phyloP scores from a whole-genome alignment of 2,888 invertebrate genomes.

The Parelbella ahira region DNA sequence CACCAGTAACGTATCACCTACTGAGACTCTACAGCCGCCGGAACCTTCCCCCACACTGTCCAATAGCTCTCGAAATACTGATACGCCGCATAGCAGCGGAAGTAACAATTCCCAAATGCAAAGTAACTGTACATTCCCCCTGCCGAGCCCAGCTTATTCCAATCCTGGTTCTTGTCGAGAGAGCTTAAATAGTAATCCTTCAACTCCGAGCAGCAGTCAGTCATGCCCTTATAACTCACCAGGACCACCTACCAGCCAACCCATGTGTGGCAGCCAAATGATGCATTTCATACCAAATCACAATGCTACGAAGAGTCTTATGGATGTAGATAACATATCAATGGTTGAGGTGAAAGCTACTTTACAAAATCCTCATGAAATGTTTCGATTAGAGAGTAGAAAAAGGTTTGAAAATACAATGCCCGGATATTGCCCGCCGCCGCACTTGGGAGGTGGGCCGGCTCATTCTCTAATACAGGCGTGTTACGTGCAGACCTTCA shows the following conservation, averaged over 20 bases:
- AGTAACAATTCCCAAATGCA: slow-evolving; percentile 55
- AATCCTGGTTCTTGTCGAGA: slow-evolving; percentile 65
- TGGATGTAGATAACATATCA: slow-evolving; percentile 77
- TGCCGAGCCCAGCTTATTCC: slow-evolving; percentile 75
- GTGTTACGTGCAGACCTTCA: slow-evolving; percentile 67
- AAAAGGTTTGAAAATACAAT: slow-evolving; percentile 60
- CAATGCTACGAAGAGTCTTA: slow-evolving; percentile 72
- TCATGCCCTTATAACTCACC: slow-evolving; percentile 61
- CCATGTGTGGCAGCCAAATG: slow-evolving; percentile 65
- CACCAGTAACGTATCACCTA: slow-evolving; percentile 89
- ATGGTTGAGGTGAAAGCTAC: slow-evolving; percentile 70
- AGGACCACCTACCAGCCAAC: slow-evolving; percentile 54
- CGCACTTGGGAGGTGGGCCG: slow-evolving; percentile 70
- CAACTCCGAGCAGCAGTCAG: slow-evolving; percentile 57
- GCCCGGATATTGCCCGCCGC: slow-evolving; percentile 74
- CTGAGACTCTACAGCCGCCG: slow-evolving; percentile 74
- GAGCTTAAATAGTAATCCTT: slow-evolving; percentile 56
- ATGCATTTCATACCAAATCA: slow-evolving; percentile 78
- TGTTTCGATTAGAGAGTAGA: slow-evolving; percentile 49
- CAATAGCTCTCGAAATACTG: slow-evolving; percentile 72
- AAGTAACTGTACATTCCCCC: slow-evolving; percentile 60
- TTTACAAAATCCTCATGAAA: slow-evolving; percentile 49
- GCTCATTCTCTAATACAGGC: slow-evolving; percentile 66
- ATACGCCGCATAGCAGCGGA: slow-evolving; percentile 68
- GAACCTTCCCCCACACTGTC: slow-evolving; percentile 83